phyloP scores from a whole-genome alignment of 2,113 vertebrate species.

The Thunnus maccoyii region DNA sequence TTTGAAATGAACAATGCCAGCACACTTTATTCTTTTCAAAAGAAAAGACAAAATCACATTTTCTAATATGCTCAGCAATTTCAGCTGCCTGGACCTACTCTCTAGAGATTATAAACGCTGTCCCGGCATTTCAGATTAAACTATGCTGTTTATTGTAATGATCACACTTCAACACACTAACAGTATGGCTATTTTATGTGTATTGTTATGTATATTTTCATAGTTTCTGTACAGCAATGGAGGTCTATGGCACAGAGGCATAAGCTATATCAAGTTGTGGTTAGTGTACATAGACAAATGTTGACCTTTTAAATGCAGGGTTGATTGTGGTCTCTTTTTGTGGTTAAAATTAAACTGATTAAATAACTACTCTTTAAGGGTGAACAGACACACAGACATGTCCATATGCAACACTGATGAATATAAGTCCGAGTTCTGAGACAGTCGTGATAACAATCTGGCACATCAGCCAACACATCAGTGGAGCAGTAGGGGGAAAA shows the following conservation, averaged over 20 bases:
- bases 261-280: not conserved
- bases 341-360: not conserved
- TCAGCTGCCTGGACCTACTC: not conserved
- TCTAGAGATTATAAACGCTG: not conserved
- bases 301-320: not conserved
- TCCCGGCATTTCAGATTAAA: not conserved
- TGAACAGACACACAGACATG: not conserved
- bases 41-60: not conserved
- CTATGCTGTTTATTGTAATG: not conserved
- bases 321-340: not conserved
- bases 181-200: not conserved
- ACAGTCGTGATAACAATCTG: constrained; percentile 12
- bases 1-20: not conserved
- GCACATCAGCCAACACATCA: constrained; percentile 39
- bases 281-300: not conserved
- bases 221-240: not conserved
- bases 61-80: not conserved
- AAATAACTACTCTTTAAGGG: constrained; percentile 2
- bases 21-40: not conserved
- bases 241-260: not conserved
- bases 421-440: constrained; percentile 19
- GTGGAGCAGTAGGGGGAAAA: constrained; percentile 9
- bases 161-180: not conserved
- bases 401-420: constrained; percentile 22
- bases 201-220: not conserved